Percentiles rank a stretch among this genome's conserved stretches.
Conservation (phyloP, 1,140 invertebrate genomes). For the Drosophila fuyamai region DNA sequence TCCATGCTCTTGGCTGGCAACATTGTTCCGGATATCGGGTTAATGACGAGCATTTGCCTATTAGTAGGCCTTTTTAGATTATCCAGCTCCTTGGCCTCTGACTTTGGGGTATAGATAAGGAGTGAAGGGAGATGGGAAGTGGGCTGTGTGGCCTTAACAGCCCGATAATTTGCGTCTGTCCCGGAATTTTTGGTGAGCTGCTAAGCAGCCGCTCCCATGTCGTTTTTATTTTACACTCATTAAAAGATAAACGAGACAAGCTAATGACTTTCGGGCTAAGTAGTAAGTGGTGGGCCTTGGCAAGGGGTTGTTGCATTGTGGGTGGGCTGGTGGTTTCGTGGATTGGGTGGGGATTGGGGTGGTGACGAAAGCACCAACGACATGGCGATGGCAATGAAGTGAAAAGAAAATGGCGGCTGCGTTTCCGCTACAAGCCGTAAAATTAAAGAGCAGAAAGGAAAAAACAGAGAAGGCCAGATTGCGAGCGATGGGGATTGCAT, state of each 20-base stretch:
- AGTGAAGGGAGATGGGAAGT: background rate
- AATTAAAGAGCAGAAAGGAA: slow-evolving; percentile 38
- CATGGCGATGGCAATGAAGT: slow-evolving; percentile 62
- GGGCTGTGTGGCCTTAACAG: slow-evolving; percentile 22
- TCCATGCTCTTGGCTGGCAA: background rate
- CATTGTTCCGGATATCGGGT: slow-evolving; percentile 27
- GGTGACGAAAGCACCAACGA: slow-evolving; percentile 48
- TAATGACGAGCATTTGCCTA: slow-evolving; percentile 40
- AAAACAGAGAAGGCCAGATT: slow-evolving; percentile 21
- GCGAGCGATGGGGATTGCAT: slow-evolving; percentile 44
- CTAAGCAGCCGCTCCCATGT: slow-evolving; percentile 25
- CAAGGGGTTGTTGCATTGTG: slow-evolving; percentile 12
- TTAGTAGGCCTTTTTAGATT: slow-evolving; percentile 33
- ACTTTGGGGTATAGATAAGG: slow-evolving; percentile 9
- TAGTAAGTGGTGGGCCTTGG: slow-evolving; percentile 34
- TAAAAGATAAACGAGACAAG: slow-evolving; percentile 83
- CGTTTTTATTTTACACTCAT: slow-evolving; percentile 79
- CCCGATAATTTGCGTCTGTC: slow-evolving; percentile 52
- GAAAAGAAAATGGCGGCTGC: slow-evolving; percentile 72
- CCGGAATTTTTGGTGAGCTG: slow-evolving; percentile 37
- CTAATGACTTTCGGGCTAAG: slow-evolving; percentile 76
- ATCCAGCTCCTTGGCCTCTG: slow-evolving; percentile 11
- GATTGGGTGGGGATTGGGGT: background rate
- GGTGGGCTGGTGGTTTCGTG: background rate
- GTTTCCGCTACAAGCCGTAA: slow-evolving; percentile 71